Conservation (phyloP, 2,888 invertebrate genomes). For the Epirrita christyi region DNA sequence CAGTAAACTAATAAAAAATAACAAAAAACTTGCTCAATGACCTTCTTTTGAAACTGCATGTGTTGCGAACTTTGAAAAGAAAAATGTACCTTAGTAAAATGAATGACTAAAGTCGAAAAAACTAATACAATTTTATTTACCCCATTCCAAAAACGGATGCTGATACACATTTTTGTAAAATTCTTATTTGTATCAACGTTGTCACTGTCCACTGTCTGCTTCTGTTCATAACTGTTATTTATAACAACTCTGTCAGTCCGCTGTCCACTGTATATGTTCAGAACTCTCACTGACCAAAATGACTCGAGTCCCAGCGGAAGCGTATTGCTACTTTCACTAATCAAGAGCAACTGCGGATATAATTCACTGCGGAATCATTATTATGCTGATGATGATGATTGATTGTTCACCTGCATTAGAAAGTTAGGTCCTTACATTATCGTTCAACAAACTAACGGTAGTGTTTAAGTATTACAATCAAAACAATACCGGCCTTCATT, state of each 20-base stretch:
- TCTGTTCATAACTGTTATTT: neutral
- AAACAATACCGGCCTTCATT: too few species aligned
- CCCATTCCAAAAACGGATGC: conserved; percentile 19
- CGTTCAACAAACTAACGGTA: neutral
- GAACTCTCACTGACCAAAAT: neutral
- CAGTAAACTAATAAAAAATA: too few species aligned
- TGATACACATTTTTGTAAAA: conserved; percentile 19
- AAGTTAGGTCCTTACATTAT: neutral
- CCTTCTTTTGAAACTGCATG: too few species aligned
- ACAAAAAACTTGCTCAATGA: too few species aligned
- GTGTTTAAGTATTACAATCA: too few species aligned
- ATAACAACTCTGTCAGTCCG: neutral
- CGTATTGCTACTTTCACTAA: conserved; percentile 21
- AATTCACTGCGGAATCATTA: conserved; percentile 11
- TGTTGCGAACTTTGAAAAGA: too few species aligned
- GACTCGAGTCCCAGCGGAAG: neutral
- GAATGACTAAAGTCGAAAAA: too few species aligned
- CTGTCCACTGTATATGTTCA: conserved; percentile 9
- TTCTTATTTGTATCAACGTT: too few species aligned
- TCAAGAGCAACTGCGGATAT: conserved; percentile 13
- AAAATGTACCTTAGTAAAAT: too few species aligned
- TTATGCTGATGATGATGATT: conserved; percentile 11
- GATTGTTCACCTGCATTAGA: conserved; percentile 6
- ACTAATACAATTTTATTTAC: conserved; percentile 7
- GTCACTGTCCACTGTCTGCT: neutral